Conservation (phyloP, 2,888 invertebrate species). For the Morinoia aosen region DNA sequence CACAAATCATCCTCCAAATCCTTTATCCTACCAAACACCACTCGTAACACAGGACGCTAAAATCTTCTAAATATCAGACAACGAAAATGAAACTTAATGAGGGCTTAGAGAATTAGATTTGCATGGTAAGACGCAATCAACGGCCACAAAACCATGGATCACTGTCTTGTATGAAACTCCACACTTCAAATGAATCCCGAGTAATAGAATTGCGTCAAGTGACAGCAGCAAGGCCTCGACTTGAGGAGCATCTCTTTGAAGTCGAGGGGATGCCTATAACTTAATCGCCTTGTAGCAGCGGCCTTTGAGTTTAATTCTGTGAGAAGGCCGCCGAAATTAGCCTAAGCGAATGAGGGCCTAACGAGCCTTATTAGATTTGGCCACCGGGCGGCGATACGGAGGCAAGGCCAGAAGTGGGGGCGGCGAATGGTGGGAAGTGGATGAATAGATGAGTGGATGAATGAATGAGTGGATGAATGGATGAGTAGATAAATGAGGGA, state of each 20-base stretch:
- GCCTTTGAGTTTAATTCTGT: constrained; percentile 35
- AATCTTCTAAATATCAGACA: too few species aligned
- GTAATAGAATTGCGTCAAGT: background rate
- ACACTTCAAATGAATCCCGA: too few species aligned
- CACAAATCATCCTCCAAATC: too few species aligned
- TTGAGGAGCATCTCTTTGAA: background rate
- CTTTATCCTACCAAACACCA: too few species aligned
- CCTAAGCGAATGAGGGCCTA: background rate
- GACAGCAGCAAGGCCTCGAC: background rate
- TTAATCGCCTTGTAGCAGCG: constrained; percentile 26
- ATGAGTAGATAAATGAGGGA: too few species aligned
- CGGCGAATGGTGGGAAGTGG: background rate
- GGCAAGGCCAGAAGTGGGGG: background rate
- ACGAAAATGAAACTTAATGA: too few species aligned
- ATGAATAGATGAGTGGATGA: background rate
- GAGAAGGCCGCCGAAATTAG: background rate
- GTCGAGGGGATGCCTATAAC: background rate
- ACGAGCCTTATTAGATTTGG: constrained; percentile 34
- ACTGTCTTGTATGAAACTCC: too few species aligned
- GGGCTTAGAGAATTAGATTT: too few species aligned
- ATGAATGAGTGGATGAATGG: background rate
- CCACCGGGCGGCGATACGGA: background rate
- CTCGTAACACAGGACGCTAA: too few species aligned
- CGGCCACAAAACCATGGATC: too few species aligned
- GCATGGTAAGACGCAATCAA: too few species aligned